Percentiles rank a stretch among this genome's conserved stretches.
Evolutionary conservation across 2,113 vertebrate genomes (phyloP).

Genomic region (Pollimyrus isidori): DNA sequence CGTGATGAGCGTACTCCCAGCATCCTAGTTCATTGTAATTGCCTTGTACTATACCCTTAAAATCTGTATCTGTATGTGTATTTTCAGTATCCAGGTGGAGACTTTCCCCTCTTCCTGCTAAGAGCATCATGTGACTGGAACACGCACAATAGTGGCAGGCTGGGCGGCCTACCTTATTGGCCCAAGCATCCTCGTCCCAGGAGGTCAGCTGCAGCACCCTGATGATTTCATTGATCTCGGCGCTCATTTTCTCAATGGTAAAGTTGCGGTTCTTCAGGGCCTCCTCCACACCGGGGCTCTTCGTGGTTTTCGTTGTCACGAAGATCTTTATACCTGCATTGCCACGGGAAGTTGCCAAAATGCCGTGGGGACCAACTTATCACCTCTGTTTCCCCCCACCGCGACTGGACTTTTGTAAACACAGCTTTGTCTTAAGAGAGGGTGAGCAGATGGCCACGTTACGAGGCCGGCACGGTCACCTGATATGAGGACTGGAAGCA

Average conservation of each 20-base stretch:
- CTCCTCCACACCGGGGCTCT: conserved; percentile 90
- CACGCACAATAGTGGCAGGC: neutral
- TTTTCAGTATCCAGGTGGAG: neutral
- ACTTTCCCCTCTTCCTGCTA: neutral
- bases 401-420: neutral
- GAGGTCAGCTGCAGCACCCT: conserved; percentile 93
- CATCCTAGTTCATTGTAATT: too few species aligned
- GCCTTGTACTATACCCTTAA: too few species aligned
- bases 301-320: conserved; percentile 87
- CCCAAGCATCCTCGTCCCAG: conserved; percentile 98
- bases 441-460: neutral
- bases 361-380: neutral
- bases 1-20: too few species aligned
- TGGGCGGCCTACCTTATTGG: conserved; percentile 72
- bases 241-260: conserved; percentile 95
- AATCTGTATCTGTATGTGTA: too few species aligned
- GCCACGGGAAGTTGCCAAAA: neutral
- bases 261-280: conserved; percentile 95
- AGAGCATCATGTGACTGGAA: neutral
- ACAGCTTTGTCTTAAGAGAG: neutral
- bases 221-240: conserved; percentile 95
- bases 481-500: conserved; percentile 94
- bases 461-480: conserved; percentile 53
- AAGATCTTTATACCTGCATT: conserved; percentile 90
- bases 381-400: neutral